phyloP scores from a whole-genome alignment of 2,113 vertebrate genomes.

The Chinchilla lanigera region DNA sequence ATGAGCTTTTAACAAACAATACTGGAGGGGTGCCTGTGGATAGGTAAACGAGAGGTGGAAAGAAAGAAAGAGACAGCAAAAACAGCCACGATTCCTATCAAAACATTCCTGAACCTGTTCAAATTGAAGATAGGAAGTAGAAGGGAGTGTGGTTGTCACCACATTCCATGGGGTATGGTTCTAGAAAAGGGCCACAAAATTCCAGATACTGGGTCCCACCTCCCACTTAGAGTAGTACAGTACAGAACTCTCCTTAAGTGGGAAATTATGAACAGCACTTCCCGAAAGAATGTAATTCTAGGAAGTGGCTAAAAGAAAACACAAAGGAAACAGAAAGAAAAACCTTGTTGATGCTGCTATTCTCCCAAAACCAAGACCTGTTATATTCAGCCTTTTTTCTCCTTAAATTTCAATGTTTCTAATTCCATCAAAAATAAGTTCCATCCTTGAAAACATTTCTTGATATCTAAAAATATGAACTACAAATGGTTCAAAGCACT shows the following conservation, averaged over 20 bases:
- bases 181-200: background rate
- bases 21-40: background rate
- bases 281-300: background rate
- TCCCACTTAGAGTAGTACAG: background rate
- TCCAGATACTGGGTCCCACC: background rate
- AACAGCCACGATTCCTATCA: background rate
- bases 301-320: background rate
- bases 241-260: background rate
- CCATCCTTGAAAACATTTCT: constrained; percentile 36
- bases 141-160: background rate
- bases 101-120: background rate
- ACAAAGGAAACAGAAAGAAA: background rate
- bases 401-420: background rate
- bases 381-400: background rate
- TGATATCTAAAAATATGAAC: constrained; percentile 7
- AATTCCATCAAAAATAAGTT: background rate
- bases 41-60: background rate
- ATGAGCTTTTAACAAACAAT: background rate
- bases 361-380: constrained; percentile 9
- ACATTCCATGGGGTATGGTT: background rate
- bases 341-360: background rate
- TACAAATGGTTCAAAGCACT: background rate
- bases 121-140: background rate
- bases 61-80: background rate
- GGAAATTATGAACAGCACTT: constrained; percentile 39